Evolutionary conservation across 2,888 invertebrate genomes (phyloP).

Genomic region (Yponomeuta sedellus): DNA sequence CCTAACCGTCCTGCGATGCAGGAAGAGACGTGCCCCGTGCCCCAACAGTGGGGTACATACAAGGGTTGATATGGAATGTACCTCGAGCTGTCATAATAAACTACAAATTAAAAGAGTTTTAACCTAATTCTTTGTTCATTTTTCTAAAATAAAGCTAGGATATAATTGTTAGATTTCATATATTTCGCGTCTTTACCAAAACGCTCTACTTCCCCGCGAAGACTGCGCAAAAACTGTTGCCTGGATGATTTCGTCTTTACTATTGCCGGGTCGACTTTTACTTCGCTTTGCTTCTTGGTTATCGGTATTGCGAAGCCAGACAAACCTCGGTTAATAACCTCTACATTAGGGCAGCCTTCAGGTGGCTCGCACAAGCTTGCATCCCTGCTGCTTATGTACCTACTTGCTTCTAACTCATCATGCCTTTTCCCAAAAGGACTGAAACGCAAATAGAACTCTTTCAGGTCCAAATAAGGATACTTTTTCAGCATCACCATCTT

Average conservation of each 20-base stretch:
- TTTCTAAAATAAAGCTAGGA: not conserved
- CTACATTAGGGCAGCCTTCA: constrained; percentile 51
- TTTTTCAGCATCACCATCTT: constrained; percentile 66
- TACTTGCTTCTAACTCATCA: not conserved
- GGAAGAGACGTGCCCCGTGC: too few relatives aligned
- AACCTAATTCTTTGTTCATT: too few relatives aligned
- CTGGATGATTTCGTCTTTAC: not conserved
- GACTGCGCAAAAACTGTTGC: constrained; percentile 26
- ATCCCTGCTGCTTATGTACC: not conserved
- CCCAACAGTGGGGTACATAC: too few relatives aligned
- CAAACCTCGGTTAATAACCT: constrained; percentile 59
- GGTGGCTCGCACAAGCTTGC: constrained; percentile 25
- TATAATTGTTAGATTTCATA: not conserved
- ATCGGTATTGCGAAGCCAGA: constrained; percentile 59
- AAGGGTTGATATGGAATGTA: too few relatives aligned
- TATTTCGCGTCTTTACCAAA: not conserved
- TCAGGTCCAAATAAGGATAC: constrained; percentile 60
- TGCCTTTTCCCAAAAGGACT: constrained; percentile 29
- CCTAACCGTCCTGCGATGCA: too few relatives aligned
- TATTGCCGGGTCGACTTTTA: not conserved
- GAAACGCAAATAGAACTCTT: constrained; percentile 51
- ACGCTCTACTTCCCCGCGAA: constrained; percentile 32
- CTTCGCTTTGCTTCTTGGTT: not conserved
- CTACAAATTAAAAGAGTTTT: too few relatives aligned
- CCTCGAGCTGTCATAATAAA: too few relatives aligned